Conservation (phyloP, 2,888 invertebrate genomes). For the Eristalis arbustorum region DNA sequence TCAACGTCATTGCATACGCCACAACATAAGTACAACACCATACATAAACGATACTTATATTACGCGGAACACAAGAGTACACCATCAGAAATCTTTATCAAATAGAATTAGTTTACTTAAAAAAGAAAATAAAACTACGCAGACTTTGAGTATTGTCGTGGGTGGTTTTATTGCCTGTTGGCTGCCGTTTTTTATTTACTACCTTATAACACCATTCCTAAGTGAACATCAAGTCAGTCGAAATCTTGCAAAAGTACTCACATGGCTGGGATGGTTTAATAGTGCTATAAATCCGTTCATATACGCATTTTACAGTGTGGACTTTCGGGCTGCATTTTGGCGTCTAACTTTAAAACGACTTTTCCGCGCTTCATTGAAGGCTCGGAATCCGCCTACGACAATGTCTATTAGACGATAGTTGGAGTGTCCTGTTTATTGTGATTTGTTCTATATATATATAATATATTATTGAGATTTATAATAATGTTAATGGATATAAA, state of each 20-base stretch:
- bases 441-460: not conserved
- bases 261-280: slow-evolving; percentile 95
- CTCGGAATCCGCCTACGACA: slow-evolving; percentile 77
- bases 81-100: slow-evolving; percentile 77
- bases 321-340: slow-evolving; percentile 93
- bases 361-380: slow-evolving; percentile 76
- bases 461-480: slow-evolving; percentile 2
- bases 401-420: slow-evolving; percentile 79
- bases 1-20: slow-evolving; percentile 63
- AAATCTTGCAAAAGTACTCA: slow-evolving; percentile 87
- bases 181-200: slow-evolving; percentile 93
- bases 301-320: slow-evolving; percentile 93
- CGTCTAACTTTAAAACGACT: slow-evolving; percentile 84
- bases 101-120: slow-evolving; percentile 85
- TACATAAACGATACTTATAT: slow-evolving; percentile 73
- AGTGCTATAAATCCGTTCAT: slow-evolving; percentile 95
- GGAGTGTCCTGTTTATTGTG: slow-evolving; percentile 12
- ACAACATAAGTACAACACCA: slow-evolving; percentile 50
- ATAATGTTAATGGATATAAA: not conserved
- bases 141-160: slow-evolving; percentile 91
- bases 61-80: slow-evolving; percentile 73
- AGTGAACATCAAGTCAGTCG: slow-evolving; percentile 83
- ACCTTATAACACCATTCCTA: slow-evolving; percentile 90
- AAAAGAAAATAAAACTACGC: slow-evolving; percentile 93
- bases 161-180: slow-evolving; percentile 94